Evolutionary conservation across 2,888 invertebrate species (phyloP), one percentile per base, ranked within the genome.

Genomic region (Synanthedon vespiformis): DNA sequence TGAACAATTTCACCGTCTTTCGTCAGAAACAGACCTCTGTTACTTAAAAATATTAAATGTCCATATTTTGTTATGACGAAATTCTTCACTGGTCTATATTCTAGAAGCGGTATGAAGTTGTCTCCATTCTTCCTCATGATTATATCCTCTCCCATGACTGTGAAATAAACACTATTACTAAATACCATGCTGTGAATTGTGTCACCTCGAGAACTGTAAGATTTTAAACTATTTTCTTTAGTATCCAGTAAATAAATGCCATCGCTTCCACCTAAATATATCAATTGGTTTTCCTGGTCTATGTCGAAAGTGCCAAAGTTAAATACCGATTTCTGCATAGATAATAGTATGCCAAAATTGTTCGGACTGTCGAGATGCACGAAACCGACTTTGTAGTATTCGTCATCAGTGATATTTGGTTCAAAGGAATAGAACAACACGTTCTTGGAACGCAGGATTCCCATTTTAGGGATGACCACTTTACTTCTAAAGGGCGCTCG

Each of bases 261-360:
- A 52, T 81, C 74, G 40, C 71, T 72, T 0, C 86, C 84, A 1
- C 85, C 86, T 13, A 84, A 61, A 49, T 84, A 87, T 14, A 85
- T 62, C 1, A 72, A 52, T 0, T 64, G 65, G 18, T 77, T 80
- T 1, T 68, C 68, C 57, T 85, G 84, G 54, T 85, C 83, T 2
- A 86, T 70, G 55, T 77, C 82, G 40, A 87, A 84, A 1, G 78
- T 72, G 0, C 77, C 77, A 16, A 87, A 80, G 56, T 87, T 85
- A 49, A 77, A 66, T 4, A 67, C 58, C 12, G 64, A 54, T 5
- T 67, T 65, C 12, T 1, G 61, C 64, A 5, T 70, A 12, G 27
- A 70, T 3, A 59, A 57, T 6, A 84, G 66, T 1, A 77, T 59
- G 2, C 75, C 76, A 4, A 54, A 50, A 13, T 60, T 56, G 0